Evolutionary conservation across 2,797 vertebrate species (phyloP).

Genomic region (Pseudocheirus occidentalis): DNA sequence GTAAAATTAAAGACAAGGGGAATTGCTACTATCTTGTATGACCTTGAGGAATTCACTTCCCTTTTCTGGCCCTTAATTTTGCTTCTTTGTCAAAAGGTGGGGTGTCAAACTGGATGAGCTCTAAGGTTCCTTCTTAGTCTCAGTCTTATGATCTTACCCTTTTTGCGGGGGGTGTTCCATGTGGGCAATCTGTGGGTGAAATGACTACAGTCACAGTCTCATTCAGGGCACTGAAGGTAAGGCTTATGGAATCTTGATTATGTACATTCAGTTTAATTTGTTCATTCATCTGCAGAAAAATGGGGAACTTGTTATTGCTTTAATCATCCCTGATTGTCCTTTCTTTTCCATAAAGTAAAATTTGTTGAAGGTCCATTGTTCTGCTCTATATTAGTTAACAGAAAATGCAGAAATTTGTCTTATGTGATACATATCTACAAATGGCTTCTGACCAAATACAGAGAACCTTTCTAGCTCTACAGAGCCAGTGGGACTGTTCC

Average conservation of each 20-base stretch:
- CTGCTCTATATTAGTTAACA: not conserved
- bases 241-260: slow-evolving; percentile 60
- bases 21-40: not conserved
- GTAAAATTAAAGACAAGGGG: not conserved
- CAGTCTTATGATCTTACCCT: slow-evolving; percentile 63
- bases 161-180: slow-evolving; percentile 26
- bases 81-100: not conserved
- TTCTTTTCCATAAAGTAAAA: not conserved
- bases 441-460: not conserved
- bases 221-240: slow-evolving; percentile 71
- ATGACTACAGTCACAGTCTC: slow-evolving; percentile 72
- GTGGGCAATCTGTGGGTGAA: slow-evolving; percentile 65
- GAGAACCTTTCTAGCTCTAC: not conserved
- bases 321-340: not conserved
- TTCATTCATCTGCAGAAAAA: slow-evolving; percentile 78
- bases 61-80: not conserved
- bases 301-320: not conserved
- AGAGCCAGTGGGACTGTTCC: not conserved
- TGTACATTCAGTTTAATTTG: slow-evolving; percentile 76
- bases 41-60: not conserved
- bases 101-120: not conserved
- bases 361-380: not conserved
- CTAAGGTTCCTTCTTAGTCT: not conserved
- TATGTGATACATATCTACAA: not conserved
- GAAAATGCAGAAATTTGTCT: not conserved